phyloP scores from a whole-genome alignment of 2,797 vertebrate genomes.

The Chrysocyon brachyurus region DNA sequence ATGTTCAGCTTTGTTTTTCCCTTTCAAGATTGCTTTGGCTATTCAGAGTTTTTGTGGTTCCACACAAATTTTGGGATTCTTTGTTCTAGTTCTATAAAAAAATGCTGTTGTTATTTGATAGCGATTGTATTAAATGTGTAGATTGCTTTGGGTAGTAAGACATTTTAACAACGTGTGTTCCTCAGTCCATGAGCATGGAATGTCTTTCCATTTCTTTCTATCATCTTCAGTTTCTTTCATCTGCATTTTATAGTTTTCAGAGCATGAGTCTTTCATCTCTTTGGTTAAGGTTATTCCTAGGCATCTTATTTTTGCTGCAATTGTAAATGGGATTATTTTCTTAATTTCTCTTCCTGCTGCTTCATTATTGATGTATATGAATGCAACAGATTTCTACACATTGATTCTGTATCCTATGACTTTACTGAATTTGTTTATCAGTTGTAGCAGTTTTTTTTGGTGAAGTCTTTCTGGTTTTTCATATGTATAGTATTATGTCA shows the following conservation, averaged over 20 bases:
- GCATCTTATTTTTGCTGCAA: not conserved
- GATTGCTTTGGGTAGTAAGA: not conserved
- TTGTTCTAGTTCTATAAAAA: not conserved
- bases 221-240: not conserved
- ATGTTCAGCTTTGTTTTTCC: not conserved
- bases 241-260: not conserved
- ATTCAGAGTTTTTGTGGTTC: not conserved
- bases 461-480: not conserved
- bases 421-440: not conserved
- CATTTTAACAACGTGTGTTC: not conserved
- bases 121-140: not conserved
- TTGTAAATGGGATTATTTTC: not conserved
- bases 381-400: not conserved
- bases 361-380: not conserved
- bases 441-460: not conserved
- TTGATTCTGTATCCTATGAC: not conserved
- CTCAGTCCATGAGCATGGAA: not conserved
- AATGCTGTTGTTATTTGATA: not conserved
- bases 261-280: not conserved
- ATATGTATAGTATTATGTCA: not conserved
- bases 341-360: not conserved
- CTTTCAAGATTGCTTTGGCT: not conserved
- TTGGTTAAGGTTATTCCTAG: not conserved
- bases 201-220: not conserved
- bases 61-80: not conserved